phyloP scores from a whole-genome alignment of 2,113 vertebrate species.

The Sporophila hypoxantha region DNA sequence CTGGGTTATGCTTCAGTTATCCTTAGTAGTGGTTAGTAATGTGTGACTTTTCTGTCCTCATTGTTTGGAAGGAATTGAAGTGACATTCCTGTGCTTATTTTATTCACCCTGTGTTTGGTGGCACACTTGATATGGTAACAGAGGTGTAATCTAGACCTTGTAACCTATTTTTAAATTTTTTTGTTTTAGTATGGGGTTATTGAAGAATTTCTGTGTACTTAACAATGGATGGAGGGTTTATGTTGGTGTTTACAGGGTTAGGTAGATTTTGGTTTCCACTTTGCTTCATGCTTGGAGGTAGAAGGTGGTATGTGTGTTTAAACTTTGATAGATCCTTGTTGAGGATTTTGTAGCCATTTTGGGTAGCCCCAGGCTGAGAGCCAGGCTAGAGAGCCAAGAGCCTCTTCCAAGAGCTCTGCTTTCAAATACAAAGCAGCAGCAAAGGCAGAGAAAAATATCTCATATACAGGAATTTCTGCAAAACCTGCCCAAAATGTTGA shows the following conservation, averaged over 20 bases:
- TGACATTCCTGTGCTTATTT: not conserved
- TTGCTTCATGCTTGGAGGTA: not conserved
- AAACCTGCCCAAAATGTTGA: not conserved
- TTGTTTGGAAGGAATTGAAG: not conserved
- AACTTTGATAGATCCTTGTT: accelerated
- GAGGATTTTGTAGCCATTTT: not conserved
- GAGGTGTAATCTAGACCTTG: not conserved
- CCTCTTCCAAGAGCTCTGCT: not conserved
- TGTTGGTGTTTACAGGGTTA: not conserved
- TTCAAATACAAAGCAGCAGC: not conserved
- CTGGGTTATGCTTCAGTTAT: not conserved
- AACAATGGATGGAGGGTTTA: not conserved
- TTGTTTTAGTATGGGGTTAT: not conserved
- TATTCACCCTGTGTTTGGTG: not conserved
- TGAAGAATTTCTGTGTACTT: not conserved
- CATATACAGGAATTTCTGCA: not conserved
- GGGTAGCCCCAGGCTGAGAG: not conserved
- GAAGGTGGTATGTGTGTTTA: not conserved
- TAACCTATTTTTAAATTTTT: not conserved
- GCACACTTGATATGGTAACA: not conserved
- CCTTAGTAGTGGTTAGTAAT: not conserved
- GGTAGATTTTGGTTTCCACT: not conserved
- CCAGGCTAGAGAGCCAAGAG: not conserved
- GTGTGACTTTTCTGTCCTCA: not conserved
- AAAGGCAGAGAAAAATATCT: not conserved